Evolutionary conservation across 2,113 vertebrate species (phyloP), one percentile per base, ranked within the genome.

Genomic region (Odobenus rosmarus): DNA sequence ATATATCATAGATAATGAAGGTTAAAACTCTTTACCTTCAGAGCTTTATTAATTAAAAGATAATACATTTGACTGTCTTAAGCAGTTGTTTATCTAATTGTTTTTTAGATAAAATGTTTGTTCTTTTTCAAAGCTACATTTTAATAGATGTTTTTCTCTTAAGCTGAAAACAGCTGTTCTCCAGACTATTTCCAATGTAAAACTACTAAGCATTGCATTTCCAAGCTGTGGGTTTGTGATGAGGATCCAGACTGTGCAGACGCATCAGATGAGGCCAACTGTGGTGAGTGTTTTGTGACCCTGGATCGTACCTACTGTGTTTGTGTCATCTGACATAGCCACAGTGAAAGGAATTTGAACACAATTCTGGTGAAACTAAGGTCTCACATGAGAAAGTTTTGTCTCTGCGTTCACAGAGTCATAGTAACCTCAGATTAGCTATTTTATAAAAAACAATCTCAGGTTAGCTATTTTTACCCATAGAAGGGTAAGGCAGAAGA

Each of bases 151-250:
- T 57, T 98, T 98, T 97, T 67, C 31, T 98, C 98, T 96, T 82
- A 98, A 99, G 99, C 99, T 88, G 99, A 99, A 98, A 99, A 99
- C 99, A 99, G 99, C 96, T 99, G 99, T 97, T 99, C 99, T 77
- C 99, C 99, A 64, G 99, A 99, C 97, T 99, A 99, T 98, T 99
- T 99, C 98, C 99, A 99, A 94, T 99, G 99, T 97, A 99, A 99
- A 98, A 99, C 99, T 39, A 99, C 99, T 51, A 99, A 99, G 95
- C 99, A 99, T 95, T 99, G 99, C 98, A 99, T 99, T 98, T 99
- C 99, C 97, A 99, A 99, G 97, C 98, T 99, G 81, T 99, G 99
- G 99, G 99, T 99, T 19, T 99, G 99, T 96, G 99, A 99, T 16
- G 99, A 99, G 97, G 99, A 99, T 95, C 99, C 99, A 1, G 99